Base-by-base conservation (phyloP, 1,140 invertebrate species). In the Magallana angulata region DNA sequence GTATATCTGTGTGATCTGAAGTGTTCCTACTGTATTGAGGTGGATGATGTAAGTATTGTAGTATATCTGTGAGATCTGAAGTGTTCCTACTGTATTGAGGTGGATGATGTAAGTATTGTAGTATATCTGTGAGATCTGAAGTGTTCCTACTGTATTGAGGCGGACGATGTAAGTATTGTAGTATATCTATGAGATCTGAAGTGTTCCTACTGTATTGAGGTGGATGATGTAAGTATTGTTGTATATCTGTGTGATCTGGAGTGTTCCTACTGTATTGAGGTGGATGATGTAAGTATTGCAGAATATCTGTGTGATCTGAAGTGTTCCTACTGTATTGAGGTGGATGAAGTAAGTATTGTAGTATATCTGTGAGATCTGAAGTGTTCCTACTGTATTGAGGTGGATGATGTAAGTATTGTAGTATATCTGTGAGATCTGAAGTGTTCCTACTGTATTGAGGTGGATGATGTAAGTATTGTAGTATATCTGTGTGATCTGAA, bases 261-360 rank as follows among this genome's bases (percentile, higher is more conserved):
- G 71, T 94, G 96, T n/a, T 97, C 98, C 1, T 96, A 96, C 88
- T 99, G 98, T 94, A 95, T 99, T 58, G 18, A 71, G 24, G 8
- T 36, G 18, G 18, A 71, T 76, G 56, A 57, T 56, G 64, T 76
- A 57, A 62, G 57, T 48, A 84, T 16, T 30, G 24, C 24, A 36
- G 36, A 0, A 36, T 36, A 36, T 36, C 36, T 36, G 36, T 36
- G 24, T 14, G 18, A 57, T 16, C n/a, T 57, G 30, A 12, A 71
- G 36, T 30, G 18, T 5, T 71, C 18, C 18, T 30, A 71, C 60
- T 62, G 30, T 71, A 30, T 24, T 8, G 18, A 71, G 24, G 8
- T 71, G 24, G 8, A 71, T 71, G 68, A 71, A 11, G 24, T 68
- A 8, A 71, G 18, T 24, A 71, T 3, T 30, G 24, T 9, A 11